Conservation (phyloP, 2,888 invertebrate species). For the Platycheirus albimanus region DNA sequence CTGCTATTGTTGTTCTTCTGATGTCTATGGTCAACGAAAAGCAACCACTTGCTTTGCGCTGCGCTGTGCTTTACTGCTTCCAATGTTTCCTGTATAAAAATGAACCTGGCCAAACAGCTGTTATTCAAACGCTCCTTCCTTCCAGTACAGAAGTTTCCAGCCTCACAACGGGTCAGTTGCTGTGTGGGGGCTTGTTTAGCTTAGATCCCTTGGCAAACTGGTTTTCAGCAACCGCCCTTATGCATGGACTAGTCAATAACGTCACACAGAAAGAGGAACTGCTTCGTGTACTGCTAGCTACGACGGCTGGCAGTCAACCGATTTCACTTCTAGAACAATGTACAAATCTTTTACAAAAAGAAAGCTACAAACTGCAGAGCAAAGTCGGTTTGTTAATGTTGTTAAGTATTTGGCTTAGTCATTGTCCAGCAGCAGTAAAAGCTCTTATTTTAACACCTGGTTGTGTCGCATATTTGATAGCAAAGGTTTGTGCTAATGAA, state of each 20-base stretch:
- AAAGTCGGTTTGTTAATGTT: constrained; percentile 96
- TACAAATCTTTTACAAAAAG: constrained; percentile 91
- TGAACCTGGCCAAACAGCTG: constrained; percentile 92
- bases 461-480: constrained; percentile 92
- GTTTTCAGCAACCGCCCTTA: constrained; percentile 96
- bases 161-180: constrained; percentile 92
- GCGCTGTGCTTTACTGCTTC: constrained; percentile 98
- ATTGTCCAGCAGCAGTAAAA: constrained; percentile 92
- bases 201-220: constrained; percentile 95
- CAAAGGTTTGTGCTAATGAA: constrained; percentile 91
- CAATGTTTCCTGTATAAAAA: constrained; percentile 98
- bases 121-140: constrained; percentile 96
- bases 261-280: constrained; percentile 94
- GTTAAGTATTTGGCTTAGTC: constrained; percentile 92
- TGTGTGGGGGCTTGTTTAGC: constrained; percentile 96
- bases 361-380: constrained; percentile 86
- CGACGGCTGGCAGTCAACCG: constrained; percentile 91
- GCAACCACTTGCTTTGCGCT: constrained; percentile 94
- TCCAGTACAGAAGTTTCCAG: constrained; percentile 89
- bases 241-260: constrained; percentile 95
- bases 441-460: constrained; percentile 91
- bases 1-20: constrained; percentile 95
- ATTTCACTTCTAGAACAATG: constrained; percentile 96
- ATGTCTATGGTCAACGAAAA: constrained; percentile 99
- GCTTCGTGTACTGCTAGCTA: constrained; percentile 94